These are phyloP conservation scores for Macrosoma leucophasiata DNA, from an alignment of 2,888 invertebrate species.

Conservation along the genomic window DNA sequence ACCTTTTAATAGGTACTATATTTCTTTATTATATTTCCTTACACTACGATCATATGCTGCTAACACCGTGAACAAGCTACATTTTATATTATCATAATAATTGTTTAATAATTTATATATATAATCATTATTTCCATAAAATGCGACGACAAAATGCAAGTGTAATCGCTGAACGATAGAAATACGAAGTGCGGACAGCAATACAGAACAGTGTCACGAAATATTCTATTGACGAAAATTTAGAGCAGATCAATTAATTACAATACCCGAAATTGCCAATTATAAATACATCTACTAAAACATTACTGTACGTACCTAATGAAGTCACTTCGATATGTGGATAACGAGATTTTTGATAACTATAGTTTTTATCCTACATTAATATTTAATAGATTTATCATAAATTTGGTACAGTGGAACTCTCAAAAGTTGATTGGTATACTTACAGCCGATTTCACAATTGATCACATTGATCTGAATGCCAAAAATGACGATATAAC, in stretches of 20 bases:
- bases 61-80: constrained; percentile 66
- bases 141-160: constrained; percentile 64
- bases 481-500: too few relatives aligned
- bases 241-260: too few relatives aligned
- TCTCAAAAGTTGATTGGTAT: too few relatives aligned
- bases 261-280: too few relatives aligned
- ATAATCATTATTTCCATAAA: constrained; percentile 30
- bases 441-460: too few relatives aligned
- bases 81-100: constrained; percentile 45
- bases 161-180: constrained; percentile 50
- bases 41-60: constrained; percentile 43
- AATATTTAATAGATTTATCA: too few relatives aligned
- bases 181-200: constrained; percentile 63
- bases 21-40: constrained; percentile 3
- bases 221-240: constrained; percentile 12
- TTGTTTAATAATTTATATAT: constrained; percentile 35
- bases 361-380: too few relatives aligned
- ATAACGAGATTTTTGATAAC: background rate
- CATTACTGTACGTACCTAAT: constrained; percentile 11
- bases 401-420: too few relatives aligned
- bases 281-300: too few relatives aligned
- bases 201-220: constrained; percentile 8
- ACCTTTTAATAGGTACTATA: constrained; percentile 2
- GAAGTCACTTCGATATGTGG: constrained; percentile 9
- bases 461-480: too few relatives aligned